Evolutionary conservation across 2,888 invertebrate species (phyloP).

Genomic region (Ferrisia virgata): DNA sequence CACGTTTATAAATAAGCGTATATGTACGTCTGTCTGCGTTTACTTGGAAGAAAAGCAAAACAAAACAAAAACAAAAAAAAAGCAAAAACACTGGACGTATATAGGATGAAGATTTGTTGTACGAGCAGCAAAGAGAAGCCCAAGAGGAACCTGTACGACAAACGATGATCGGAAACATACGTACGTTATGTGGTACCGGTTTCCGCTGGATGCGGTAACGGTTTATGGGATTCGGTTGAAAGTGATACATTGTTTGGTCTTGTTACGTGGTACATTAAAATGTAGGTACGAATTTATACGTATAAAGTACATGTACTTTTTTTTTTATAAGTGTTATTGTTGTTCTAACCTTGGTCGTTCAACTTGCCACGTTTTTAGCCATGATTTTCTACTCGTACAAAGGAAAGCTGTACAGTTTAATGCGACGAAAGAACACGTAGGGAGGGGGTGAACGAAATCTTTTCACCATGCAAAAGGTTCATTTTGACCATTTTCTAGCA

Average conservation of each 20-base stretch:
- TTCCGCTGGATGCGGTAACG: not conserved
- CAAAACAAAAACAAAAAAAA: too few relatives aligned
- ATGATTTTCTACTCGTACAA: too few relatives aligned
- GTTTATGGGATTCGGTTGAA: not conserved
- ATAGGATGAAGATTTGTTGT: not conserved
- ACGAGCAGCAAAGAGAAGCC: too few relatives aligned
- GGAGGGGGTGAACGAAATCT: too few relatives aligned
- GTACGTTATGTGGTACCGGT: not conserved
- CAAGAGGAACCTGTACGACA: not conserved
- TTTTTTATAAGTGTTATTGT: not conserved
- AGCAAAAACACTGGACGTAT: not conserved
- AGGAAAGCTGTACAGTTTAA: too few relatives aligned
- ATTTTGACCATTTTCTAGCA: too few relatives aligned
- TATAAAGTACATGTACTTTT: not conserved
- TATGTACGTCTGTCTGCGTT: too few relatives aligned
- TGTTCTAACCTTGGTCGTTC: not conserved
- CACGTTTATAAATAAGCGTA: too few relatives aligned
- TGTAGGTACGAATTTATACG: not conserved
- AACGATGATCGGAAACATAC: not conserved
- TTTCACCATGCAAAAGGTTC: too few relatives aligned
- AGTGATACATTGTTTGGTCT: conserved; percentile 3
- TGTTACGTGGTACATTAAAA: not conserved
- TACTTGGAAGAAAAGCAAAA: not conserved
- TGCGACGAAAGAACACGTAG: too few relatives aligned
- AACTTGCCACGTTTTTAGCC: not conserved